A percentile compares a stretch with the other conserved stretches of the same genome.
Conservation (phyloP, 2,113 vertebrate species). For the Varanus salvator region DNA sequence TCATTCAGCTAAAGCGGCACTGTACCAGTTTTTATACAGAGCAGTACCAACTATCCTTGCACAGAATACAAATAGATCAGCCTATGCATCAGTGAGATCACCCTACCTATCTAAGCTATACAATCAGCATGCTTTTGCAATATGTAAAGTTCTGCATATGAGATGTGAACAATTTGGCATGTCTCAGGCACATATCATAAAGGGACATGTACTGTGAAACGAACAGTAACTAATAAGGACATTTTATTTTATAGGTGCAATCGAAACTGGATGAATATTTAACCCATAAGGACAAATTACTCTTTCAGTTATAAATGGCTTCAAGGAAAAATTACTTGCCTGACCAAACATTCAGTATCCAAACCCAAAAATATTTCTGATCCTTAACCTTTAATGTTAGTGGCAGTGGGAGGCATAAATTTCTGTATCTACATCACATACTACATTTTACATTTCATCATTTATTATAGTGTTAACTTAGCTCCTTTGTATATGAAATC, state of each 20-base stretch:
- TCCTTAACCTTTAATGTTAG: neutral
- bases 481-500: neutral
- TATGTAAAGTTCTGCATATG: slow-evolving; percentile 67
- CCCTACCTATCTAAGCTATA: slow-evolving; percentile 60
- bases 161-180: slow-evolving; percentile 54
- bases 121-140: slow-evolving; percentile 61
- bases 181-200: slow-evolving; percentile 59
- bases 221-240: slow-evolving; percentile 54
- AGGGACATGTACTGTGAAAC: slow-evolving; percentile 63
- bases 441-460: neutral
- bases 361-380: neutral
- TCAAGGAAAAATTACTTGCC: neutral
- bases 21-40: neutral
- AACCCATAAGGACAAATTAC: neutral
- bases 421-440: neutral
- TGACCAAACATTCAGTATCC: neutral
- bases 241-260: slow-evolving; percentile 21
- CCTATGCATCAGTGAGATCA: slow-evolving; percentile 56
- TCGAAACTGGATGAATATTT: neutral
- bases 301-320: neutral
- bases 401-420: neutral
- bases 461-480: neutral
- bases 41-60: slow-evolving; percentile 26
- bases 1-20: neutral
- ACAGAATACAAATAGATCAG: slow-evolving; percentile 61